Evolutionary conservation across 2,888 invertebrate genomes (phyloP).

Genomic region (Dryobotodes eremita): DNA sequence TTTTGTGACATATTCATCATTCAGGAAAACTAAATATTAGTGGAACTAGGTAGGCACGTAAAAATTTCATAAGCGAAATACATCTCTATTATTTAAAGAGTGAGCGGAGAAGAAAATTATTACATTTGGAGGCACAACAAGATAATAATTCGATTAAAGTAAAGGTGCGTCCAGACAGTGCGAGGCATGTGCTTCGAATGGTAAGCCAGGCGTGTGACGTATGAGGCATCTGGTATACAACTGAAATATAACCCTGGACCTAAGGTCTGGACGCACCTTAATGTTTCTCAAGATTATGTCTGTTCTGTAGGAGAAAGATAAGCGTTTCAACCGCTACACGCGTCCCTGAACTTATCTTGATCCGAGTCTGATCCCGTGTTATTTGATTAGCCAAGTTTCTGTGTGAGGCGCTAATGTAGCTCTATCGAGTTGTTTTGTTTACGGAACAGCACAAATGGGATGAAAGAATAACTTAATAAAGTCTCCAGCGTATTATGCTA

Average conservation of each 20-base stretch:
- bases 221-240: background rate
- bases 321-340: slow-evolving; percentile 2
- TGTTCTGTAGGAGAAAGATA: background rate
- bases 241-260: too few species aligned
- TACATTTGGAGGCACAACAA: background rate
- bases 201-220: too few species aligned
- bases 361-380: slow-evolving; percentile 44
- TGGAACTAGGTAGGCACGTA: background rate
- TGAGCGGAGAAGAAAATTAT: background rate
- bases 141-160: slow-evolving; percentile 2
- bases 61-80: background rate
- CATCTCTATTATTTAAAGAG: background rate
- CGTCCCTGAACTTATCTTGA: slow-evolving; percentile 39
- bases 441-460: slow-evolving; percentile 43
- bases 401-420: slow-evolving; percentile 57
- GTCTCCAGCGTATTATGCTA: background rate
- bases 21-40: background rate
- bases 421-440: slow-evolving; percentile 53
- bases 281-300: background rate
- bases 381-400: slow-evolving; percentile 64
- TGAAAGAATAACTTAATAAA: slow-evolving; percentile 47
- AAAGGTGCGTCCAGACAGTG: background rate
- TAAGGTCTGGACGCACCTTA: background rate
- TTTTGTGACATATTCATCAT: background rate
- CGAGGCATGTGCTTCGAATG: too few species aligned